Conservation (phyloP, 2,797 vertebrate genomes). For the Sebastes hubbsi region DNA sequence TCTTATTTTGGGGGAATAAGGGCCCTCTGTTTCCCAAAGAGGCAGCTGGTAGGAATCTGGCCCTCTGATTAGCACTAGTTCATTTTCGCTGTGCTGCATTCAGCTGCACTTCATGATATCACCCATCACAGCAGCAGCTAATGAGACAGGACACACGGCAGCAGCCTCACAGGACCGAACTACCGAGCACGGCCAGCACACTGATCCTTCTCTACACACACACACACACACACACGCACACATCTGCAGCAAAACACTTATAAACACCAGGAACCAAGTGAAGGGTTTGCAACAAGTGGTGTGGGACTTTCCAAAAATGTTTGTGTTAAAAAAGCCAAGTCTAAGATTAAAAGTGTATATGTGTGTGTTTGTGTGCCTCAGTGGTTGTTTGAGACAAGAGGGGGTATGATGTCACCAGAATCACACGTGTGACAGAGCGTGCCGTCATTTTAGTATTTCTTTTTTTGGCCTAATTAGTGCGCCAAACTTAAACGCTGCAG, state of each 20-base stretch:
- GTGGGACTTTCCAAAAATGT: not conserved
- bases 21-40: constrained; percentile 71
- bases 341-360: constrained; percentile 28
- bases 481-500: constrained; percentile 32
- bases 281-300: constrained; percentile 10
- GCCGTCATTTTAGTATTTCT: constrained; percentile 33
- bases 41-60: constrained; percentile 82
- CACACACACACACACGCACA: not conserved
- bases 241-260: constrained; percentile 11
- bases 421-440: constrained; percentile 55
- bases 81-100: constrained; percentile 55
- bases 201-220: not conserved
- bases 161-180: constrained; percentile 41
- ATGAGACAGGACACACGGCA: constrained; percentile 76
- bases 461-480: constrained; percentile 61
- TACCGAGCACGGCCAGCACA: constrained; percentile 4
- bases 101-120: constrained; percentile 76
- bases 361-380: not conserved
- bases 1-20: constrained; percentile 73
- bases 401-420: constrained; percentile 55
- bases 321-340: constrained; percentile 18
- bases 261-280: constrained; percentile 24
- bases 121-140: constrained; percentile 71
- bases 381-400: constrained; percentile 15
- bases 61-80: constrained; percentile 73